A percentile compares a stretch with the other conserved stretches of the same genome.
phyloP scores from a whole-genome alignment of 2,888 invertebrate species.

The Melinaea menophilus region DNA sequence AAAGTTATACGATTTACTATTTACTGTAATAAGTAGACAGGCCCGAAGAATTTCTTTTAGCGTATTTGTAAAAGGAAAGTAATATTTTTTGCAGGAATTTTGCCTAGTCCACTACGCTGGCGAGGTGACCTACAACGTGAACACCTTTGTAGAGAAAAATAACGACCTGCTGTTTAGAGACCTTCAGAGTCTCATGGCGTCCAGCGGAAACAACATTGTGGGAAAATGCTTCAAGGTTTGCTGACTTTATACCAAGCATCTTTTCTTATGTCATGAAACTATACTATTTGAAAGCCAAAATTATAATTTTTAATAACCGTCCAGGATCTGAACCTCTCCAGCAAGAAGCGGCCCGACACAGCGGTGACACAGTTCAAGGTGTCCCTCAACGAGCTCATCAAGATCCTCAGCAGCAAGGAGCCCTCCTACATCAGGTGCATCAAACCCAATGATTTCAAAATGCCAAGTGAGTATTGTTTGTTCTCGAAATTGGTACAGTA shows the following conservation, averaged over 20 bases:
- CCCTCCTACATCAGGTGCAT: conserved; percentile 96
- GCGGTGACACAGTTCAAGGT: conserved; percentile 94
- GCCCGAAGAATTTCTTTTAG: no score
- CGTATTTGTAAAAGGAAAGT: no score
- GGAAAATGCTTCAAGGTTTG: conserved; percentile 63
- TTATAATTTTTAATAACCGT: background rate
- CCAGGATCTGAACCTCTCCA: conserved; percentile 78
- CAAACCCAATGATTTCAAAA: conserved; percentile 93
- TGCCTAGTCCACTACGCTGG: conserved; percentile 95
- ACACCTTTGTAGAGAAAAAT: conserved; percentile 94
- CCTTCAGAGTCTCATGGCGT: conserved; percentile 89
- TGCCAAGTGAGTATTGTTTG: conserved; percentile 68
- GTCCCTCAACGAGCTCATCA: conserved; percentile 91
- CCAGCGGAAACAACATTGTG: conserved; percentile 66
- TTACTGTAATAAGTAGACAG: background rate
- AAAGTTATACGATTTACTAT: no score
- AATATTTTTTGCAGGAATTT: conserved; percentile 82
- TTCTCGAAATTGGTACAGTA: background rate
- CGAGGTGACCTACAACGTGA: conserved; percentile 92
- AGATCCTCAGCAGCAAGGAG: conserved; percentile 94
- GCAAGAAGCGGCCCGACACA: conserved; percentile 92
- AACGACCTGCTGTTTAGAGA: conserved; percentile 94
- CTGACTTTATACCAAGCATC: no score
- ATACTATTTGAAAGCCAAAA: no score
- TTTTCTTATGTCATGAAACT: no score